These are phyloP conservation scores for Odontesthes bonariensis DNA, from an alignment of 2,113 vertebrate genomes.

Conservation along the genomic window DNA sequence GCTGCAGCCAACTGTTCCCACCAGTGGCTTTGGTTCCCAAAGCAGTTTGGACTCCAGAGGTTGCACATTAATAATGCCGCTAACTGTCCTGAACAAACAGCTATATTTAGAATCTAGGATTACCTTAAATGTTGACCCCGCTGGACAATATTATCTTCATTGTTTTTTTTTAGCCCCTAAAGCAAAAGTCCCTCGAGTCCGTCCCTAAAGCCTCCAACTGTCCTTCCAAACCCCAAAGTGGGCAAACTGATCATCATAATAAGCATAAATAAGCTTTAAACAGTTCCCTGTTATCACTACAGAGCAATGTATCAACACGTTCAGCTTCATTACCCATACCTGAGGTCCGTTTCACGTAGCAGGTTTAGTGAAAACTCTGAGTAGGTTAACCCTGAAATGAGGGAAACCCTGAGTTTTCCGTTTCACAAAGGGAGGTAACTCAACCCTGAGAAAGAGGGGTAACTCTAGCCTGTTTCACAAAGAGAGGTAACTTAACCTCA, in stretches of 20 bases:
- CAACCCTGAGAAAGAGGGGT: too few relatives aligned
- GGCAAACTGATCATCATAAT: slow-evolving; percentile 15
- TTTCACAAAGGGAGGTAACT: too few relatives aligned
- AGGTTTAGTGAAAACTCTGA: too few relatives aligned
- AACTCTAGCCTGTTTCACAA: too few relatives aligned
- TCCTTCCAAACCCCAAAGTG: slow-evolving; percentile 14
- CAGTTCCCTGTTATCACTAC: background rate
- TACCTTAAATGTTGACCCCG: slow-evolving; percentile 6
- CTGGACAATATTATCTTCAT: background rate
- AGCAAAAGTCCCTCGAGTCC: slow-evolving; percentile 29
- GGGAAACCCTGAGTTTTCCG: too few relatives aligned
- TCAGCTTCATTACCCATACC: background rate
- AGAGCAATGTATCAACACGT: background rate
- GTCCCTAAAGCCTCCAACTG: slow-evolving; percentile 1
- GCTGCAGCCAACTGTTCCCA: background rate
- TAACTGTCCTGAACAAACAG: background rate
- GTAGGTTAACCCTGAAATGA: too few relatives aligned
- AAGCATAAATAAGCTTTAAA: slow-evolving; percentile 1
- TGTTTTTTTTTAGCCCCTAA: slow-evolving; percentile 2
- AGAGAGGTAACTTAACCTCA: too few relatives aligned
- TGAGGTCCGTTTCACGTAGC: too few relatives aligned
- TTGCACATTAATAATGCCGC: background rate
- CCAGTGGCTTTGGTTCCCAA: background rate
- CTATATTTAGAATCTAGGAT: slow-evolving; percentile 4
- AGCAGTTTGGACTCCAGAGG: background rate